phyloP scores from a whole-genome alignment of 2,888 invertebrate species.

The Drosophila aldrichi region DNA sequence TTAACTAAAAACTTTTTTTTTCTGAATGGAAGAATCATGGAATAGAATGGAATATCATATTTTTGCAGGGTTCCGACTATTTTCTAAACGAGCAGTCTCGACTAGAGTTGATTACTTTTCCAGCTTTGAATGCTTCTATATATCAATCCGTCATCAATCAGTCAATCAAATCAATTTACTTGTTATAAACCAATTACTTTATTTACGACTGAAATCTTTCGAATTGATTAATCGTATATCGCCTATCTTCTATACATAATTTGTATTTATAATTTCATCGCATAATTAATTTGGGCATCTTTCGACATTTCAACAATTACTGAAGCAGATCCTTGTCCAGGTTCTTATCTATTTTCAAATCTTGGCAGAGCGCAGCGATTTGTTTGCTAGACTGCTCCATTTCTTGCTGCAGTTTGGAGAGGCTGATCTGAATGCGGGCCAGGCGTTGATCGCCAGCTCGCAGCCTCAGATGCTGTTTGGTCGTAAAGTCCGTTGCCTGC shows the following conservation, averaged over 20 bases:
- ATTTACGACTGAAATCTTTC: no score
- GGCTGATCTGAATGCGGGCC: constrained; percentile 50
- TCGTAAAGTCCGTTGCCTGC: constrained; percentile 44
- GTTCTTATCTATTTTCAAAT: constrained; percentile 22
- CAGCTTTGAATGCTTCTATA: no score
- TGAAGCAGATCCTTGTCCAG: neutral
- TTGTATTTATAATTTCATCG: neutral
- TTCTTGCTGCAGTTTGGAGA: constrained; percentile 49
- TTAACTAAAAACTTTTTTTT: no score
- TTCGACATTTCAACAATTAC: neutral
- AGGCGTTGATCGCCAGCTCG: constrained; percentile 59
- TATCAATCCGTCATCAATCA: no score
- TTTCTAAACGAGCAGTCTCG: no score
- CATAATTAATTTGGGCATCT: neutral
- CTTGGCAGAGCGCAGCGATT: constrained; percentile 39
- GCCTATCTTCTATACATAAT: neutral
- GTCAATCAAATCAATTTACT: no score
- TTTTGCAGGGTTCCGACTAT: no score
- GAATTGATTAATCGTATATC: no score
- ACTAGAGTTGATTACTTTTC: no score
- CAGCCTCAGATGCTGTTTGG: constrained; percentile 50
- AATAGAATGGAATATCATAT: no score
- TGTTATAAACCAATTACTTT: no score
- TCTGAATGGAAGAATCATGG: no score
- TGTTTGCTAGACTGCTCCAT: constrained; percentile 52